Percentiles rank a stretch among this genome's conserved stretches.
Evolutionary conservation across 1,140 invertebrate genomes (phyloP).

Genomic region (Procambarus clarkii): DNA sequence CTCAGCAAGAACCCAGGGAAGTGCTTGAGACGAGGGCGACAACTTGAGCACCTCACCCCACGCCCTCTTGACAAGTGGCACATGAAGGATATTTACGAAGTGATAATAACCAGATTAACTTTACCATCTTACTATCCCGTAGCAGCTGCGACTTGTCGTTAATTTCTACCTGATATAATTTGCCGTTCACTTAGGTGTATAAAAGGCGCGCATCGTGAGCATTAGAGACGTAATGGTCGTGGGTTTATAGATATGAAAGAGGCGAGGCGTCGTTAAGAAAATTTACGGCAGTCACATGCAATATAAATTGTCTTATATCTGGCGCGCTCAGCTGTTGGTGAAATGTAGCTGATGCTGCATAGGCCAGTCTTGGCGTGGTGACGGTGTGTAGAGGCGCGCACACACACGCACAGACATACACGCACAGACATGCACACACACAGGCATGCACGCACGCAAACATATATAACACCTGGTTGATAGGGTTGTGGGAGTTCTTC

Average conservation of each 20-base stretch:
- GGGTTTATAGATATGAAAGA: neutral
- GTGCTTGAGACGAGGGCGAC: too few species aligned
- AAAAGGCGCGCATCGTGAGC: conserved; percentile 2
- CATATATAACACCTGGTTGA: too few species aligned
- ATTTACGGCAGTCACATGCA: conserved; percentile 21
- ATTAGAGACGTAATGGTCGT: conserved; percentile 3
- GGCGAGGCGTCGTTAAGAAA: neutral
- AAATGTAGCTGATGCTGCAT: neutral
- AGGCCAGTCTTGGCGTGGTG: neutral
- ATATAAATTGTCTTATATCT: neutral
- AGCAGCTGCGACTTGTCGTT: neutral
- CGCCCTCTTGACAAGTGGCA: neutral
- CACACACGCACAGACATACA: too few species aligned
- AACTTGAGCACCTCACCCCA: too few species aligned
- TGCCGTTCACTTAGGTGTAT: conserved; percentile 12
- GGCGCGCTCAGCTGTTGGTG: neutral
- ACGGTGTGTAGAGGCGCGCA: too few species aligned
- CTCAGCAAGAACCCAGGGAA: too few species aligned
- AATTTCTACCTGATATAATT: neutral
- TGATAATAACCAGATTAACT: neutral
- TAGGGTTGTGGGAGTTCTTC: too few species aligned
- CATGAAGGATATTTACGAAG: neutral
- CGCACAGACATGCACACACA: too few species aligned
- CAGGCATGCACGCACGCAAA: too few species aligned
- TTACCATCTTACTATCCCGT: neutral